These are phyloP conservation scores for Maylandia zebra DNA, from an alignment of 2,113 vertebrate genomes.

Conservation along the genomic window DNA sequence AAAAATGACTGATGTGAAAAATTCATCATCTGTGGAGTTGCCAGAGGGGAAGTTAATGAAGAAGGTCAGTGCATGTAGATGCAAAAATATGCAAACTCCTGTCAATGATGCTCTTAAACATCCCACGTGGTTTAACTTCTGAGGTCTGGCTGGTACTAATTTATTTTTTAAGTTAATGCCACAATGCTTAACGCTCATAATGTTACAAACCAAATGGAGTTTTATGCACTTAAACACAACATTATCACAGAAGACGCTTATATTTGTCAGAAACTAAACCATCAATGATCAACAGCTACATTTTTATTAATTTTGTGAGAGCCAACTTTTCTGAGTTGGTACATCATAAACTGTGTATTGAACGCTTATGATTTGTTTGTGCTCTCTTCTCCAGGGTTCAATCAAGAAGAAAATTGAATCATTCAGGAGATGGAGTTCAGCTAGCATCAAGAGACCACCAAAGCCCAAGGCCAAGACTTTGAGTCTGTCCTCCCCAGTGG, in stretches of 20 bases:
- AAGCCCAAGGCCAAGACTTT: constrained; percentile 63
- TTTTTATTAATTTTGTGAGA: background rate
- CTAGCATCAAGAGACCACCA: constrained; percentile 61
- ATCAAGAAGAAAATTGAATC: constrained; percentile 74
- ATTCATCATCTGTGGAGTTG: constrained; percentile 44
- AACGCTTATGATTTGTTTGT: background rate
- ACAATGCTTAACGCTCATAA: background rate
- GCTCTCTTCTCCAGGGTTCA: constrained; percentile 54
- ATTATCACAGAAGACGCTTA: background rate
- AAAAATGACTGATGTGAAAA: constrained; percentile 52
- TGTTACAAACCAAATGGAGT: background rate
- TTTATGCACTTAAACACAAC: background rate
- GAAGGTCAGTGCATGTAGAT: constrained; percentile 58
- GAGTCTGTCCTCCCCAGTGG: constrained; percentile 59
- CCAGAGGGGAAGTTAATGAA: constrained; percentile 65
- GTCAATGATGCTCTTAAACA: background rate
- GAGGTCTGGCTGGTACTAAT: background rate
- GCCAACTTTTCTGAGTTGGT: background rate
- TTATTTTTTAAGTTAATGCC: background rate
- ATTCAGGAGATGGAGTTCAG: constrained; percentile 70
- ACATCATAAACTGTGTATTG: background rate
- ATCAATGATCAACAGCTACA: background rate
- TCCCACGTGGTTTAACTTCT: background rate
- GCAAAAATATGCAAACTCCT: background rate
- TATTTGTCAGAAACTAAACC: background rate